A percentile compares a stretch with the other conserved stretches of the same genome.
These are phyloP conservation scores for Imbricaverruca yamaguchii DNA, from an alignment of 2,888 invertebrate species.

Conservation along the genomic window DNA sequence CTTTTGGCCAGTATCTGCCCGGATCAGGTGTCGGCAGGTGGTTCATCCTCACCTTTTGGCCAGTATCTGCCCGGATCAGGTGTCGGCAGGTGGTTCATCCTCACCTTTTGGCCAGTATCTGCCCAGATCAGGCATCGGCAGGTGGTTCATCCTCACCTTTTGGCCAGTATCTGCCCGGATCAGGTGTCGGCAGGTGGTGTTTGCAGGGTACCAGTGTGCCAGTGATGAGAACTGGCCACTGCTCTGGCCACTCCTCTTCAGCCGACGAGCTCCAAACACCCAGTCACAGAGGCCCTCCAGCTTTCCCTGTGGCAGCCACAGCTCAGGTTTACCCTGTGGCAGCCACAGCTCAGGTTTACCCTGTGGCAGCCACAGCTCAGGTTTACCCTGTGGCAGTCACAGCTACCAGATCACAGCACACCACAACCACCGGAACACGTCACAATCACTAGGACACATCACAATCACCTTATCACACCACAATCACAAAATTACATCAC, in stretches of 20 bases:
- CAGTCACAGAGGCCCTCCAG: slow-evolving; percentile 71
- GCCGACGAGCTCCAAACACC: slow-evolving; percentile 71
- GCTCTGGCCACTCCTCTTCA: slow-evolving; percentile 65
- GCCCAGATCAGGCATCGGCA: too few relatives aligned
- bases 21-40: too few relatives aligned
- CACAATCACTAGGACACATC: too few relatives aligned
- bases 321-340: background rate
- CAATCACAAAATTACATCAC: too few relatives aligned
- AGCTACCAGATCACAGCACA: too few relatives aligned
- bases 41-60: slow-evolving; percentile 60
- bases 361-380: background rate
- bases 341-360: background rate
- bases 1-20: too few relatives aligned
- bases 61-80: slow-evolving; percentile 37
- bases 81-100: too few relatives aligned
- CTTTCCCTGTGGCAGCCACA: background rate
- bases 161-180: slow-evolving; percentile 79
- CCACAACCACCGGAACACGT: too few relatives aligned
- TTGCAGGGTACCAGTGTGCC: slow-evolving; percentile 89
- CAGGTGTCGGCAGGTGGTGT: slow-evolving; percentile 83
- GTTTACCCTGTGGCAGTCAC: too few relatives aligned
- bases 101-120: too few relatives aligned
- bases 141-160: slow-evolving; percentile 50
- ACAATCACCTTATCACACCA: too few relatives aligned
- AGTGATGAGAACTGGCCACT: slow-evolving; percentile 68